A percentile compares a stretch with the other conserved stretches of the same genome.
phyloP scores from a whole-genome alignment of 2,888 invertebrate species.

The Pachymerium ferrugineum region DNA sequence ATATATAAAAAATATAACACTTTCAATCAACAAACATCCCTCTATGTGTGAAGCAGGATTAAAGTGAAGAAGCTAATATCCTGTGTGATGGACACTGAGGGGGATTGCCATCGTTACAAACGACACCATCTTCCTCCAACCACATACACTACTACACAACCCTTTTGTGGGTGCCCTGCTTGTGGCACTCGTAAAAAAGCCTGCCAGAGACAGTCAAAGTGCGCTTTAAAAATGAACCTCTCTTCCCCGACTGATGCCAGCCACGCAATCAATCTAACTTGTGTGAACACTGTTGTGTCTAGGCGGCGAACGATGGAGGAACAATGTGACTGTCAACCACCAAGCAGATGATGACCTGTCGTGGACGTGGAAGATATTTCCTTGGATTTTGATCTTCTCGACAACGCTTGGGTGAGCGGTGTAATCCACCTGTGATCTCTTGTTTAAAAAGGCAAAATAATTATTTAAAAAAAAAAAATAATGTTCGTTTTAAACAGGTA shows the following conservation, averaged over 20 bases:
- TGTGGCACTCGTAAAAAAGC: constrained; percentile 28
- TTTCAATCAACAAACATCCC: neutral
- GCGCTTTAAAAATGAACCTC: constrained; percentile 28
- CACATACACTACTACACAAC: constrained; percentile 13
- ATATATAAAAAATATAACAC: neutral
- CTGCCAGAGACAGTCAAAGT: constrained; percentile 31
- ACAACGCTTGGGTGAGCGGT: neutral
- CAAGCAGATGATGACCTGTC: neutral
- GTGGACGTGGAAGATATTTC: neutral
- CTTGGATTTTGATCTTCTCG: neutral
- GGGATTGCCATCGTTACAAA: constrained; percentile 8
- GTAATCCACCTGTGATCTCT: neutral
- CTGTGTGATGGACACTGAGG: constrained; percentile 8
- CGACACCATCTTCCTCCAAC: constrained; percentile 8
- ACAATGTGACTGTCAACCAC: constrained; percentile 13
- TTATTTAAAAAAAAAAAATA: neutral
- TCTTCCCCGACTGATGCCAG: constrained; percentile 28
- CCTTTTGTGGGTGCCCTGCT: constrained; percentile 8
- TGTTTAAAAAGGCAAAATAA: neutral
- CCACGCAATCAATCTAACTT: constrained; percentile 30
- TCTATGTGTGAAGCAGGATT: neutral
- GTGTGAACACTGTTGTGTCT: constrained; percentile 33
- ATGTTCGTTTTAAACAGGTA: neutral
- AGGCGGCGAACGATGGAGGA: constrained; percentile 28
- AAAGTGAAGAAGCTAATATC: constrained; percentile 3